These are phyloP conservation scores for Tineola bisselliella DNA, from an alignment of 2,888 invertebrate species.

Conservation along the genomic window DNA sequence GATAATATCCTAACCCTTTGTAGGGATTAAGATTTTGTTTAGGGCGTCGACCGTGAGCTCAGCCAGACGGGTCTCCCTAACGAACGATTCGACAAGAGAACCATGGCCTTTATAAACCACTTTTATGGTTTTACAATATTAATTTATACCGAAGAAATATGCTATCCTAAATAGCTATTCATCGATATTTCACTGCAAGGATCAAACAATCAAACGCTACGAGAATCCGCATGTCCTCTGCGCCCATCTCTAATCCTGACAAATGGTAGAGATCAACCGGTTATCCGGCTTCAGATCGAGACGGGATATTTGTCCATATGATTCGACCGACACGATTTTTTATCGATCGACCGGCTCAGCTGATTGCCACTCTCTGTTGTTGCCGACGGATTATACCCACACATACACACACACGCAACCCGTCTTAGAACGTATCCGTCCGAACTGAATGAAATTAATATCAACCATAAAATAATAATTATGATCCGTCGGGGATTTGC, in stretches of 20 bases:
- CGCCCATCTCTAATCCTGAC: slow-evolving; percentile 51
- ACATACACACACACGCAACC: slow-evolving; percentile 20
- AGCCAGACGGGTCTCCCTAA: slow-evolving; percentile 45
- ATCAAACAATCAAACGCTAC: slow-evolving; percentile 11
- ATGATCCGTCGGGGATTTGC: slow-evolving; percentile 43
- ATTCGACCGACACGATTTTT: slow-evolving; percentile 51
- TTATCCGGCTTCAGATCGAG: slow-evolving; percentile 30
- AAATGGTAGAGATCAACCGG: slow-evolving; percentile 50
- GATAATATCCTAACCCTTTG: slow-evolving; percentile 67
- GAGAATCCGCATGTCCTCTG: slow-evolving; percentile 21
- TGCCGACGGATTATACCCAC: slow-evolving; percentile 51
- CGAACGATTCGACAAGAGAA: slow-evolving; percentile 36
- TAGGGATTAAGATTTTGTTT: slow-evolving; percentile 67
- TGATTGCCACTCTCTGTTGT: slow-evolving; percentile 62
- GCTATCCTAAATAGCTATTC: not conserved
- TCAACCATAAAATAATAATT: slow-evolving; percentile 45
- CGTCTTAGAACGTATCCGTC: slow-evolving; percentile 4
- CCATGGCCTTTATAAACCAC: slow-evolving; percentile 29
- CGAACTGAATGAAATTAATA: slow-evolving; percentile 33
- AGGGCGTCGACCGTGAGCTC: slow-evolving; percentile 52
- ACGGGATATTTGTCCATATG: slow-evolving; percentile 38
- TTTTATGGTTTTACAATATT: slow-evolving; percentile 13
- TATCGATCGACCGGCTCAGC: slow-evolving; percentile 64
- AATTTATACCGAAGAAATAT: not conserved
- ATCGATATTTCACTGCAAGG: not conserved